These are phyloP conservation scores for Emberiza fucata DNA, from an alignment of 2,113 vertebrate species.

Conservation along the genomic window DNA sequence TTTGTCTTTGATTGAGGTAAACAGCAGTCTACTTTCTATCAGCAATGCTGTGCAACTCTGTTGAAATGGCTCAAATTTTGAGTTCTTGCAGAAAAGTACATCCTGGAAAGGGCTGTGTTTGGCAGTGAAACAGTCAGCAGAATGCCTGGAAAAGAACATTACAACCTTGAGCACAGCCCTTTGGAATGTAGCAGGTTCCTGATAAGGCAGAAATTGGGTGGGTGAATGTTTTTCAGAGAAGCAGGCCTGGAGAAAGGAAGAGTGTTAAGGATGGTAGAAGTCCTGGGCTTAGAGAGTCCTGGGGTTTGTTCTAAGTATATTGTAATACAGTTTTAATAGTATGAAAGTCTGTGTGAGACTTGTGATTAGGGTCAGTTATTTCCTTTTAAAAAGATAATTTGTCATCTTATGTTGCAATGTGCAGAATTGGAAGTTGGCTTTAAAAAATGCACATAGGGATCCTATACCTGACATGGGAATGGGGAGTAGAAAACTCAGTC, in stretches of 20 bases:
- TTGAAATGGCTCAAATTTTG: not conserved
- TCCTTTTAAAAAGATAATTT: not conserved
- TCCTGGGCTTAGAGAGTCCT: not conserved
- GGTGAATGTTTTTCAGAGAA: conserved; percentile 22
- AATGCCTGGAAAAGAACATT: conserved; percentile 34
- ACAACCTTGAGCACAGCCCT: conserved; percentile 45
- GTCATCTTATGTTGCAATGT: not conserved
- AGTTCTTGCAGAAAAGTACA: not conserved
- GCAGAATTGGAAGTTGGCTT: not conserved
- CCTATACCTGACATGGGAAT: not conserved
- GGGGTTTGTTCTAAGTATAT: not conserved
- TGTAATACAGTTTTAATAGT: not conserved
- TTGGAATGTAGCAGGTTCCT: conserved; percentile 60
- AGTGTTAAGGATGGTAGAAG: not conserved
- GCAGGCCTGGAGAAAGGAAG: not conserved
- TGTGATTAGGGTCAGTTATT: not conserved
- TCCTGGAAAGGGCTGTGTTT: not conserved
- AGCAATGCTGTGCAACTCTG: not conserved
- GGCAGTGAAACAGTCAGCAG: conserved; percentile 31
- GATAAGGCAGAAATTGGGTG: conserved; percentile 32
- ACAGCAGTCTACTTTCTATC: not conserved
- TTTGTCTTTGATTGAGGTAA: not conserved
- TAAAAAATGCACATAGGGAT: not conserved
- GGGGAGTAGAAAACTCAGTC: not conserved
- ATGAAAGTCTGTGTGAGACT: not conserved